These are phyloP conservation scores for Sialis fuliginosa DNA, from an alignment of 2,888 invertebrate species.

Conservation along the genomic window DNA sequence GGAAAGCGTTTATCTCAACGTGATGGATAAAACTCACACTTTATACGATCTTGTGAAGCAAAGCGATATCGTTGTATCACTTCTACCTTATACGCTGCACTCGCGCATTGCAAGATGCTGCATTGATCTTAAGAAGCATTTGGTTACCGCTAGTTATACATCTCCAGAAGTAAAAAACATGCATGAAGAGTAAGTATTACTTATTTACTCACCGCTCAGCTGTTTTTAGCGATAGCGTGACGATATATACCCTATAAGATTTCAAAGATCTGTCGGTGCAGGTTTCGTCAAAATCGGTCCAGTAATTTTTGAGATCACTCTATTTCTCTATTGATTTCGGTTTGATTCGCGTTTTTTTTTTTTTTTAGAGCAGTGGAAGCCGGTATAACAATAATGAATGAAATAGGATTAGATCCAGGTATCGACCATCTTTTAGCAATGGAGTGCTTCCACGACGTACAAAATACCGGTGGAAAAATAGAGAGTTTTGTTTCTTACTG, in stretches of 20 bases:
- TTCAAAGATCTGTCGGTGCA: no score
- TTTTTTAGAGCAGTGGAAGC: conserved; percentile 59
- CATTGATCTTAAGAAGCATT: conserved; percentile 67
- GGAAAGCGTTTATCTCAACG: conserved; percentile 66
- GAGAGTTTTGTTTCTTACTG: conserved; percentile 95
- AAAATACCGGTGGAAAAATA: conserved; percentile 75
- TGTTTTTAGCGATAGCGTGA: no score
- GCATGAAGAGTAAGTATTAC: conserved; percentile 50
- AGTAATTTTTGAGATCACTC: not conserved
- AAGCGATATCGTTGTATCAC: conserved; percentile 64
- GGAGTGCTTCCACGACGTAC: conserved; percentile 89
- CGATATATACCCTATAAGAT: no score
- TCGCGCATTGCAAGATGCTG: conserved; percentile 73
- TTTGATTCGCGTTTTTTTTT: not conserved
- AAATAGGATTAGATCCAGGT: conserved; percentile 97
- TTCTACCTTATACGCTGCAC: conserved; percentile 83
- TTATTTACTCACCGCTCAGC: not conserved
- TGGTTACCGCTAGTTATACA: conserved; percentile 95
- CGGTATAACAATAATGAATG: conserved; percentile 86
- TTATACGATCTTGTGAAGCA: conserved; percentile 51
- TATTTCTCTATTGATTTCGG: not conserved
- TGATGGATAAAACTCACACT: conserved; percentile 52
- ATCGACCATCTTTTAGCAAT: conserved; percentile 93
- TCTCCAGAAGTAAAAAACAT: conserved; percentile 66
- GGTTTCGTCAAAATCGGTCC: not conserved